Evolutionary conservation across 2,113 vertebrate genomes (phyloP).

Genomic region (Forbesichthys papilliferus): DNA sequence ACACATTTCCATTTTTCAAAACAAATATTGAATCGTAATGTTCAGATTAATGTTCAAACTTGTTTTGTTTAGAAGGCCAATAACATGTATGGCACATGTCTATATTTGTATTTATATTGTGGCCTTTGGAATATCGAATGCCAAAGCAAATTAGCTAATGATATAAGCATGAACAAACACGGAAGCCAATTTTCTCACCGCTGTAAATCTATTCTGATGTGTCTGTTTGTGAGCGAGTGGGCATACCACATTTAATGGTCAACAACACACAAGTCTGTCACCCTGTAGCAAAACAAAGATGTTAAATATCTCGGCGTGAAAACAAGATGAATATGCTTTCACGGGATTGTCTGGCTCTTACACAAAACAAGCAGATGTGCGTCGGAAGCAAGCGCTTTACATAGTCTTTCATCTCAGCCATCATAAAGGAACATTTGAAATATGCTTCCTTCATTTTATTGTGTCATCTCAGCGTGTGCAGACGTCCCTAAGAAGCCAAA

Average conservation of each 20-base stretch:
- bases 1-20: not conserved
- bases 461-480: constrained; percentile 23
- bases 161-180: constrained; percentile 5
- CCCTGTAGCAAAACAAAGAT: constrained; percentile 49
- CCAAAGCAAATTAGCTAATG: not conserved
- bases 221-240: constrained; percentile 14
- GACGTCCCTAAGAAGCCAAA: constrained; percentile 40
- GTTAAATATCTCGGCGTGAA: constrained; percentile 46
- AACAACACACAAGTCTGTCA: constrained; percentile 46
- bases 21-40: no score
- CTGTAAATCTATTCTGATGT: constrained; percentile 19
- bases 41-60: no score
- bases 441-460: constrained; percentile 28
- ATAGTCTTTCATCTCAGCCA: constrained; percentile 31
- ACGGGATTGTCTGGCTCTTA: constrained; percentile 39
- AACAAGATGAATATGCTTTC: constrained; percentile 42
- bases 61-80: no score
- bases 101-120: not conserved
- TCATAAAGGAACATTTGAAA: constrained; percentile 46
- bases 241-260: constrained; percentile 31
- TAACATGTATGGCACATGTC: not conserved
- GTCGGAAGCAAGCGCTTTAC: constrained; percentile 37
- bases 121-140: not conserved
- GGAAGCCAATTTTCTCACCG: constrained; percentile 8
- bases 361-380: constrained; percentile 56